Evolutionary conservation across 2,888 invertebrate species (phyloP).

Genomic region (Pterostichus madidus): DNA sequence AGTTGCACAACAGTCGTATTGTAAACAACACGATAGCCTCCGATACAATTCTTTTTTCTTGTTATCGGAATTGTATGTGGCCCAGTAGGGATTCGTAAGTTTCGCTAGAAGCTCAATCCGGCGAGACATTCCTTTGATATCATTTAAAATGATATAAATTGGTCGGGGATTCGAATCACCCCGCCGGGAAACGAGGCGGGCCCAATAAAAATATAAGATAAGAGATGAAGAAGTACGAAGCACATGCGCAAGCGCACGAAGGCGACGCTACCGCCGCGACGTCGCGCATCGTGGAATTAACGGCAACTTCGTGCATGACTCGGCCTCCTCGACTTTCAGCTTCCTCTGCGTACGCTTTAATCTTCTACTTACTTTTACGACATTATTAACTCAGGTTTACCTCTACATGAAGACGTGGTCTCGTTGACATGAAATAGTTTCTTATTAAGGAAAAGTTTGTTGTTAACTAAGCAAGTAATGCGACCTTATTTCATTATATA

Average conservation of each 20-base stretch:
- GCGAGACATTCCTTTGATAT: conserved; percentile 71
- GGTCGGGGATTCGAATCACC: conserved; percentile 71
- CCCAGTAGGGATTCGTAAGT: conserved; percentile 65
- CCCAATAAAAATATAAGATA: conserved; percentile 70
- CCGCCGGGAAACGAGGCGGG: conserved; percentile 70
- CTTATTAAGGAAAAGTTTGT: conserved; percentile 17
- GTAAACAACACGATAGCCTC: conserved; percentile 56
- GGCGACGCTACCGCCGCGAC: background rate
- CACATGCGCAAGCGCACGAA: background rate
- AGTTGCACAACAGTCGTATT: conserved; percentile 57
- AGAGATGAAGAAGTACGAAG: conserved; percentile 65
- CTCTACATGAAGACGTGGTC: conserved; percentile 33
- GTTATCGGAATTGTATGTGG: conserved; percentile 66
- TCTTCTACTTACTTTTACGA: conserved; percentile 49
- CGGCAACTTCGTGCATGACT: conserved; percentile 32
- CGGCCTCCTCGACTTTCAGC: background rate
- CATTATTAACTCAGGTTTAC: conserved; percentile 48
- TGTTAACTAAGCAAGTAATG: background rate
- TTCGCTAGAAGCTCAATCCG: conserved; percentile 68
- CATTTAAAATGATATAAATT: conserved; percentile 74
- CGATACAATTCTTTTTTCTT: conserved; percentile 65
- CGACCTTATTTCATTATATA: no score
- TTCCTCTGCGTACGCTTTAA: conserved; percentile 25
- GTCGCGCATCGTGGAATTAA: conserved; percentile 31
- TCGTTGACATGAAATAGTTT: conserved; percentile 23